These are phyloP conservation scores for Thermophis baileyi DNA, from an alignment of 2,113 vertebrate species.

Conservation along the genomic window DNA sequence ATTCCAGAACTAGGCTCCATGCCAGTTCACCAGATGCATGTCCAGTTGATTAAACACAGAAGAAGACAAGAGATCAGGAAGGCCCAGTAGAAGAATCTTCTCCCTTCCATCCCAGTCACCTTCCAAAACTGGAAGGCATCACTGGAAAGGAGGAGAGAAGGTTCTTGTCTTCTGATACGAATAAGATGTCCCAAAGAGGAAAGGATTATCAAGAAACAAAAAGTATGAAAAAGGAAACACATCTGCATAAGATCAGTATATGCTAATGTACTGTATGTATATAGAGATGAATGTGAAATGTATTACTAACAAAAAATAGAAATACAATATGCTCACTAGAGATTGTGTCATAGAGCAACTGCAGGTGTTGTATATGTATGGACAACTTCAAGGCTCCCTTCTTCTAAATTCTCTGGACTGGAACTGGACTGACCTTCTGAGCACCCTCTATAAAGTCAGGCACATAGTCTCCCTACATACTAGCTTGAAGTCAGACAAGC, in stretches of 20 bases:
- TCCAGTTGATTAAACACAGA: neutral
- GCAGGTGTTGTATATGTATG: neutral
- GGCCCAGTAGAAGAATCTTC: neutral
- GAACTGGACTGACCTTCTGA: neutral
- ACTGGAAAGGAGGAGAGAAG: neutral
- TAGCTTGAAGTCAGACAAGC: neutral
- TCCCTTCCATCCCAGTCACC: neutral
- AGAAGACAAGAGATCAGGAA: neutral
- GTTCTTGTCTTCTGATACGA: neutral
- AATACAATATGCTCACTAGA: neutral
- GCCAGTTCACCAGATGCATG: neutral
- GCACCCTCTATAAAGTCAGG: neutral
- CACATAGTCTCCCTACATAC: neutral
- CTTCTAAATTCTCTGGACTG: neutral
- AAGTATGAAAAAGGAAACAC: neutral
- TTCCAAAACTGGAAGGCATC: neutral
- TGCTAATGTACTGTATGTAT: neutral
- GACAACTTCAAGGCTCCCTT: neutral
- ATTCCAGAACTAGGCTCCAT: neutral
- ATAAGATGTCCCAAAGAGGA: neutral
- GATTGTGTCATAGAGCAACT: neutral
- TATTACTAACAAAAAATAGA: neutral
- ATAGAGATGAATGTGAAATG: neutral
- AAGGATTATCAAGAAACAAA: neutral
- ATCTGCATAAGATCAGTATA: neutral